Conservation (phyloP, 2,888 invertebrate species). For the Ormyrus labotus region DNA sequence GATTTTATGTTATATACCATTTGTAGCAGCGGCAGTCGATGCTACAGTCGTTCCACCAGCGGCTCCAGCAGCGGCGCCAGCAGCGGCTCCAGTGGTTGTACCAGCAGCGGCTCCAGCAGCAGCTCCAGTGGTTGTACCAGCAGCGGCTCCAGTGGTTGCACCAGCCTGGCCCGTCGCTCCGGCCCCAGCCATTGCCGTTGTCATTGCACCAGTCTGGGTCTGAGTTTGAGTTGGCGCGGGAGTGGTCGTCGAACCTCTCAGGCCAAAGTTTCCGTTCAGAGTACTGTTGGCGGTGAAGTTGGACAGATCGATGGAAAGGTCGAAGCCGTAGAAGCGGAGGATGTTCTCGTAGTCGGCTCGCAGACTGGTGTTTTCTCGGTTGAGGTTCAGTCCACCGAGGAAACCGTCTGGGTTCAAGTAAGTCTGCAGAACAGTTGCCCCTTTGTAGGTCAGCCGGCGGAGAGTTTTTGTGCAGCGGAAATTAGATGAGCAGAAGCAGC, state of each 20-base stretch:
- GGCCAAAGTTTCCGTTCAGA: conserved; percentile 34
- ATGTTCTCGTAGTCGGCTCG: conserved; percentile 85
- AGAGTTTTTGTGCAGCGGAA: no score
- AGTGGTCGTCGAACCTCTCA: conserved; percentile 65
- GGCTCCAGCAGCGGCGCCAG: no score
- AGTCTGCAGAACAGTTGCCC: conserved; percentile 77
- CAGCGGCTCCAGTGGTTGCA: no score
- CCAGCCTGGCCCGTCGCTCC: conserved; percentile 1
- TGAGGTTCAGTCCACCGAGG: conserved; percentile 87
- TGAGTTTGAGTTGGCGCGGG: conserved; percentile 32
- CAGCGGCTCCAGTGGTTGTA: no score
- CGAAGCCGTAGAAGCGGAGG: conserved; percentile 88
- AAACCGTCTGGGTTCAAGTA: conserved; percentile 91
- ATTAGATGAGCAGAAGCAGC: no score
- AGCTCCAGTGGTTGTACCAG: no score
- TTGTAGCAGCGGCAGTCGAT: no score
- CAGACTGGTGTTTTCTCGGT: conserved; percentile 86
- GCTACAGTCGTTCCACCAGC: no score
- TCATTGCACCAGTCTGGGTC: background rate
- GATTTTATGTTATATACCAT: no score
- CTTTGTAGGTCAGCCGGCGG: no score
- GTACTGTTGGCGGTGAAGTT: conserved; percentile 47
- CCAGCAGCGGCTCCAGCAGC: no score
- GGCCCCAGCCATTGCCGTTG: background rate
- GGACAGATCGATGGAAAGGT: conserved; percentile 76